Conservation (phyloP, 2,113 vertebrate genomes). For the Channa argus region DNA sequence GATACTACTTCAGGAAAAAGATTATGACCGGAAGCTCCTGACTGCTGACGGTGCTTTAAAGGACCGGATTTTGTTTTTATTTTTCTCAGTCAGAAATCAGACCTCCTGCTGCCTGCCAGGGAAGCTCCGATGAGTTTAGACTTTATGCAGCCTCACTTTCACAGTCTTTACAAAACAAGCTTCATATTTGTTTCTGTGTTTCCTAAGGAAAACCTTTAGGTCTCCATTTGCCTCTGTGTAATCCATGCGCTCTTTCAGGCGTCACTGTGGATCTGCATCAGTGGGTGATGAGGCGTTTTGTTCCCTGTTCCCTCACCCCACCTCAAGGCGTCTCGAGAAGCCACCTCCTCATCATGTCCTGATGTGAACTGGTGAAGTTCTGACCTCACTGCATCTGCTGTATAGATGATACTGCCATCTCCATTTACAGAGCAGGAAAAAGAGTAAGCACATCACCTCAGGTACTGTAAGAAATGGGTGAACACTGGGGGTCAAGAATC, state of each 20-base stretch:
- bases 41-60: too few relatives aligned
- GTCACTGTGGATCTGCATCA: neutral
- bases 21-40: too few relatives aligned
- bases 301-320: neutral
- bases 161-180: too few relatives aligned
- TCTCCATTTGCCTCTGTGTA: neutral
- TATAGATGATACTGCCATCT: neutral
- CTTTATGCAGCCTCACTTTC: too few relatives aligned
- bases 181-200: neutral
- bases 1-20: too few relatives aligned
- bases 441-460: neutral
- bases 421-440: neutral
- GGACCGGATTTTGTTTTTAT: too few relatives aligned
- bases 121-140: too few relatives aligned
- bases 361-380: neutral
- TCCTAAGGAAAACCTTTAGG: neutral
- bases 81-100: too few relatives aligned
- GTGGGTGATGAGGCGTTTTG: neutral
- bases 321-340: constrained; percentile 3
- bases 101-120: too few relatives aligned
- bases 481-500: neutral
- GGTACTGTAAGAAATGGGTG: neutral
- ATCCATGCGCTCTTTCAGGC: neutral
- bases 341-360: neutral
- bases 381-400: constrained; percentile 1